Base-by-base conservation (phyloP, 1,140 invertebrate species). In the Acyrthosiphon pisum region DNA sequence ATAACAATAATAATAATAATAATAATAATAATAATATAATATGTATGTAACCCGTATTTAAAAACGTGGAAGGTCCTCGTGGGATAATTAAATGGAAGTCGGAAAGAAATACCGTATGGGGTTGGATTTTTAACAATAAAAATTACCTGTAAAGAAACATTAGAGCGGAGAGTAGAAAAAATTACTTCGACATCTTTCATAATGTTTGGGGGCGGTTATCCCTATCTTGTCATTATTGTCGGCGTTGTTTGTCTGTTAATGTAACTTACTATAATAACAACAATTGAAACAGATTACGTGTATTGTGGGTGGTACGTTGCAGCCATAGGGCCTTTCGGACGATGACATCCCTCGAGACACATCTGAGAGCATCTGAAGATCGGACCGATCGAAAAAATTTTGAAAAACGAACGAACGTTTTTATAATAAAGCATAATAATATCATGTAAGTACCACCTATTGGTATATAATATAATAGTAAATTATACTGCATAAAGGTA, bases 221-320 rank as follows among this genome's bases (percentile, higher is more conserved):
- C 91, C 91, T 92, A 48, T 53, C 91, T 84, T 86, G 91, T 93
- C 68, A 93, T 93, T 93, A 93, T 84, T 20, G 91, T 93, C 91
- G 91, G 91, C 91, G 91, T 56, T 84, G 68, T 93, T 83, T 81
- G 76, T 92, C 91, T 26, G 91, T 92, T 83, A 92, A 92, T 84
- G 68, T 84, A 86, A 86, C 91, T 53, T 86, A 56, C 46, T n/a
- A 84, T 93, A 93, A 93, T 86, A 86, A 93, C 81, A 93, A 84
- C 91, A 93, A 93, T 84, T 50, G 91, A 35, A 56, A 83, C 35
- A 93, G 91, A 93, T 93, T 93, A 84, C 91, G 81, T 41, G 91
- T 84, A 93, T 84, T 93, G 91, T 93, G 91, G 91, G 76, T 93
- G 91, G 91, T 84, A 56, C 90, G 20, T 22, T 11, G 35, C 37